Conservation (phyloP, 2,888 invertebrate species). For the Drosophila barbarae region DNA sequence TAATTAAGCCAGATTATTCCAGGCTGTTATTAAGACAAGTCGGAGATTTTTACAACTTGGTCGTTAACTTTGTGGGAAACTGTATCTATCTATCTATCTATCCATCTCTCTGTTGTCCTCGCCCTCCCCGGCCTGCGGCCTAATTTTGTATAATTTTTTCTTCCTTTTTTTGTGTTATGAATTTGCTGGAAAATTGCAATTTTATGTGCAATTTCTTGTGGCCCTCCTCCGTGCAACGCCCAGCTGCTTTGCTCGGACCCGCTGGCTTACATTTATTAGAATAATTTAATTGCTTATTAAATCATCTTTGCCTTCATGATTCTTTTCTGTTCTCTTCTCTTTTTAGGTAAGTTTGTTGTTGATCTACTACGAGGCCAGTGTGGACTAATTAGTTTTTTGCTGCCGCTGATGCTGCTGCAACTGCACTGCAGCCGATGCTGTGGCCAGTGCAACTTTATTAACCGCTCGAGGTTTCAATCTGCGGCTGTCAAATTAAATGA, state of each 20-base stretch:
- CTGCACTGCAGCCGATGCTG: conserved; percentile 12
- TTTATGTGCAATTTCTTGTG: conserved; percentile 68
- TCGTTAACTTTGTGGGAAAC: conserved; percentile 3
- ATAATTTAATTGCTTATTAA: conserved; percentile 72
- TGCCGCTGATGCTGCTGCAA: conserved; percentile 15
- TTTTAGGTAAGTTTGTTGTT: conserved; percentile 62
- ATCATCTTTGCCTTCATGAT: conserved; percentile 51
- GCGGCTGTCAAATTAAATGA: conserved; percentile 66
- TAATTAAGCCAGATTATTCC: conserved; percentile 4
- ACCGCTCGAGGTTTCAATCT: conserved; percentile 38
- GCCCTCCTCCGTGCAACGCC: conserved; percentile 26
- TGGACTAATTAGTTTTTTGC: conserved; percentile 40
- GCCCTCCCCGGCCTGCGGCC: conserved; percentile 59
- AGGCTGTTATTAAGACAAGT: conserved; percentile 2
- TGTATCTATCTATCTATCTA: conserved; percentile 15
- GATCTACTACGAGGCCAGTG: conserved; percentile 41
- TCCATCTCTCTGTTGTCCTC: conserved; percentile 21
- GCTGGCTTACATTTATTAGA: conserved; percentile 56
- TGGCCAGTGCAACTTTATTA: conserved; percentile 55
- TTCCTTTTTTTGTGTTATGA: conserved; percentile 55
- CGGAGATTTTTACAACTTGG: conserved; percentile 7
- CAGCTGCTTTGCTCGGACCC: conserved; percentile 31
- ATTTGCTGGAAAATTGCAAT: conserved; percentile 73
- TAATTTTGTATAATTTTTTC: conserved; percentile 56
- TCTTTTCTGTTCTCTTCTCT: conserved; percentile 39